Base-by-base conservation (phyloP, 2,888 invertebrate species). In the Prosopocoilus inquinatus region DNA sequence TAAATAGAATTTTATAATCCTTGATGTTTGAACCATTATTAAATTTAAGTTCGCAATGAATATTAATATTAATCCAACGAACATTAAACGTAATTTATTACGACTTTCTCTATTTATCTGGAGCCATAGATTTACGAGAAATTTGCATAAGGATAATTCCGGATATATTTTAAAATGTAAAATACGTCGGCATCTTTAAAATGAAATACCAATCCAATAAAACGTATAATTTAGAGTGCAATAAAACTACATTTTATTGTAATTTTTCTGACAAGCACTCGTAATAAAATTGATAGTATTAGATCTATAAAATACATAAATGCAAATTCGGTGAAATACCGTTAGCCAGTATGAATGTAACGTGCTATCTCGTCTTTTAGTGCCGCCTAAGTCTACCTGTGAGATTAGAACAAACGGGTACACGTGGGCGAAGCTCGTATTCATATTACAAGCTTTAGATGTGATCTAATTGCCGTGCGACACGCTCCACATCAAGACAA, bases 381-480 rank as follows among this genome's bases (percentile, higher is more conserved):
- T 47, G 32, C 47, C 34, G 47, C 34, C 32, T 47, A 33, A 47
- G 34, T 35, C 47, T 47, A 47, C 47, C 33, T 47, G 47, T 47
- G 33, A 47, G 47, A 47, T 47, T 47, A 47, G 34, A 47, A 12
- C 47, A 35, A 47, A 16, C 15, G 34, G 16, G 32, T 47, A 35
- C 36, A 48, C 55, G 68, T 68, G 65, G 68, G 68, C 64, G 67
- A 65, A 59, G 60, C 63, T 66, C 28, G 15, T 32, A 43, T 41
- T 32, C 41, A 28, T 64, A 62, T 64, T 64, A 64, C 66, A 64
- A 62, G 63, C 60, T 48, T 58, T 58, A 64, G 67, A 68, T 67
- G 67, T 69, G 69, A 69, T 68, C 69, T 69, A 69, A 69, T 68
- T 68, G 69, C 65, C 60, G 64, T 67, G 65, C 63, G 67, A 68